Evolutionary conservation across 2,888 invertebrate genomes (phyloP).

Genomic region (Macrostomum cliftonense): DNA sequence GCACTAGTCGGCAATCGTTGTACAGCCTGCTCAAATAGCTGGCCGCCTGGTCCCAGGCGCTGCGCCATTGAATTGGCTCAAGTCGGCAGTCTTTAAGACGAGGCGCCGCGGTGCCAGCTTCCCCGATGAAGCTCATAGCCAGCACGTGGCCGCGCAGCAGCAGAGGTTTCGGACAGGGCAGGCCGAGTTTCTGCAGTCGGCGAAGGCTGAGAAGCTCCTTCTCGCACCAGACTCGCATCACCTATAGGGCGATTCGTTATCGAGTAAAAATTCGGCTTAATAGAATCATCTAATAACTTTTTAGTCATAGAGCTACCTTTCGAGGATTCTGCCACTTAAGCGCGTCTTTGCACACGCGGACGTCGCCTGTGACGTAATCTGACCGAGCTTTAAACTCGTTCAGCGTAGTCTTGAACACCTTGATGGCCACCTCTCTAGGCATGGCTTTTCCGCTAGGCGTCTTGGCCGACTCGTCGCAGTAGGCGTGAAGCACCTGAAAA

Average conservation of each 20-base stretch:
- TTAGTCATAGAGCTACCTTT: conserved; percentile 28
- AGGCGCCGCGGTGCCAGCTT: conserved; percentile 41
- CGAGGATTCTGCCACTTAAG: conserved; percentile 43
- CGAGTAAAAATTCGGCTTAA: no score
- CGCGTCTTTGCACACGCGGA: conserved; percentile 43
- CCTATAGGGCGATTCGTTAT: no score
- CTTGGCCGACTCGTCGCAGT: no score
- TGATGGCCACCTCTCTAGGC: conserved; percentile 42
- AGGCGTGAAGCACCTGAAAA: no score
- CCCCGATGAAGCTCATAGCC: conserved; percentile 45
- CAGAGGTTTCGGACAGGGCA: conserved; percentile 41
- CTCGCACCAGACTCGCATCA: conserved; percentile 47
- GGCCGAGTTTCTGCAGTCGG: conserved; percentile 39
- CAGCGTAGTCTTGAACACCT: conserved; percentile 46
- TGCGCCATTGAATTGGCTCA: conserved; percentile 29
- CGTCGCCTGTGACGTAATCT: conserved; percentile 45
- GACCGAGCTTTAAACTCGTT: conserved; percentile 45
- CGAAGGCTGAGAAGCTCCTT: conserved; percentile 45
- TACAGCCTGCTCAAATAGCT: conserved; percentile 40
- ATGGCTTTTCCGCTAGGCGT: conserved; percentile 13
- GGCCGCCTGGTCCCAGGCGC: conserved; percentile 41
- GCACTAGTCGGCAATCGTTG: conserved; percentile 43
- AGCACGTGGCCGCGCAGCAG: conserved; percentile 44
- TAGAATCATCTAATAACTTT: no score
- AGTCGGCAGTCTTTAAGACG: conserved; percentile 42